Base-by-base conservation (phyloP, 1,140 invertebrate species). In the Zophobas morio region DNA sequence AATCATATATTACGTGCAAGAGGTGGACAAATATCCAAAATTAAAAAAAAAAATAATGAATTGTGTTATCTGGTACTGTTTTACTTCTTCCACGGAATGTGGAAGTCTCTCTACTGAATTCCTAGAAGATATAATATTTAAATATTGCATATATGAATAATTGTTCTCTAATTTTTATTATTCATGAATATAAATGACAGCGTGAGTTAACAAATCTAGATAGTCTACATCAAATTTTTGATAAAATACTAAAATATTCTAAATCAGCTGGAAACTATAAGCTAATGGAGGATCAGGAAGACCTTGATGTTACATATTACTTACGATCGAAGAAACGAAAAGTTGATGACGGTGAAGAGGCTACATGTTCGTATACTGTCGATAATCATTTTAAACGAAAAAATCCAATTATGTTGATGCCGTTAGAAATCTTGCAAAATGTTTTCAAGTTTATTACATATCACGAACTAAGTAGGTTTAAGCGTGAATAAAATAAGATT, bases 371-470 rank as follows among this genome's bases (percentile, higher is more conserved):
- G n/a, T 39, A 72, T 35, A 20, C 37, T 5, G 35, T 37, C n/a
- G 8, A 72, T n/a, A 72, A 72, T 32, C 6, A 6, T 1, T 66
- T 40, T 39, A 82, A 78, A 70, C 71, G 81, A 40, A 83, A 83
- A 73, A 82, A 81, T 70, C 80, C 80, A 0, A 81, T 83, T 32
- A 83, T 82, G 80, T 70, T 79, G 40, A 56, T 83, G 40, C 82
- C 82, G 0, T 78, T 79, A 20, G 82, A 84, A 66, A 77, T 84
- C 6, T 49, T 84, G 0, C 74, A 81, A 39, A 78, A 79, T 37
- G 78, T 84, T 36, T 82, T 84, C 49, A 80, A 76, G 51, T 76
- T 78, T 46, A 70, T 84, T n/a, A 75, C 82, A 2, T 82, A 84
- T 51, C 74, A 82, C 1, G 81, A 82, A 74, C 77, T 84, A 47